Conservation (phyloP, 2,113 vertebrate species). For the Casuarius casuarius region DNA sequence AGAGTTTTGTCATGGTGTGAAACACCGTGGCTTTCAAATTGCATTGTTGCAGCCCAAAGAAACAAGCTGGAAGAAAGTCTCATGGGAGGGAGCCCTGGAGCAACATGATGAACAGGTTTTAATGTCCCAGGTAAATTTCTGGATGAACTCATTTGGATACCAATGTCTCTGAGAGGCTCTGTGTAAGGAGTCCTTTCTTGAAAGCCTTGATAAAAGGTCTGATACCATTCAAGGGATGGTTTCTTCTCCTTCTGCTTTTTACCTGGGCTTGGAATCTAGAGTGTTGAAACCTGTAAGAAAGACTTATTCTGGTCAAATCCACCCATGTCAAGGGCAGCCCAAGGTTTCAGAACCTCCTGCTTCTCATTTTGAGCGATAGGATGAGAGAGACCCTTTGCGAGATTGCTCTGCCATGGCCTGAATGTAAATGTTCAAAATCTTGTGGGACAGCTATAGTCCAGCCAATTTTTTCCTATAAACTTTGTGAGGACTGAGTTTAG, state of each 20-base stretch:
- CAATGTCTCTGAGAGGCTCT: background rate
- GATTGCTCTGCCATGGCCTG: background rate
- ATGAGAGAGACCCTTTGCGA: background rate
- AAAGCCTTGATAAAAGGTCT: background rate
- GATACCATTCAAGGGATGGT: background rate
- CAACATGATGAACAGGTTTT: background rate
- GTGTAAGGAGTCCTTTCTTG: background rate
- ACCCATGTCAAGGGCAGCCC: background rate
- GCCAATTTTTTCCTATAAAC: background rate
- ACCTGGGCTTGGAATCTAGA: background rate
- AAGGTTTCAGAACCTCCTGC: background rate
- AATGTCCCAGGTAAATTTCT: background rate
- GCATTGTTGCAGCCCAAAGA: background rate
- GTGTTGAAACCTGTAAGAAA: background rate
- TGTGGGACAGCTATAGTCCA: background rate
- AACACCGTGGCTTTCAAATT: background rate
- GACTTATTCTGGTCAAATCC: background rate
- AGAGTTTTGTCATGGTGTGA: background rate
- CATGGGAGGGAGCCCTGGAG: background rate
- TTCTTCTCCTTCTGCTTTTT: background rate
- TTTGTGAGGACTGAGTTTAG: background rate
- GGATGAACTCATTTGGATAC: background rate
- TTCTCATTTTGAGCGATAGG: background rate
- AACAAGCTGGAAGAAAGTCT: background rate
- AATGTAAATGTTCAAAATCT: background rate